A percentile compares a stretch with the other conserved stretches of the same genome.
Evolutionary conservation across 2,888 invertebrate species (phyloP).

Genomic region (Drosophila nr. perissopoda): DNA sequence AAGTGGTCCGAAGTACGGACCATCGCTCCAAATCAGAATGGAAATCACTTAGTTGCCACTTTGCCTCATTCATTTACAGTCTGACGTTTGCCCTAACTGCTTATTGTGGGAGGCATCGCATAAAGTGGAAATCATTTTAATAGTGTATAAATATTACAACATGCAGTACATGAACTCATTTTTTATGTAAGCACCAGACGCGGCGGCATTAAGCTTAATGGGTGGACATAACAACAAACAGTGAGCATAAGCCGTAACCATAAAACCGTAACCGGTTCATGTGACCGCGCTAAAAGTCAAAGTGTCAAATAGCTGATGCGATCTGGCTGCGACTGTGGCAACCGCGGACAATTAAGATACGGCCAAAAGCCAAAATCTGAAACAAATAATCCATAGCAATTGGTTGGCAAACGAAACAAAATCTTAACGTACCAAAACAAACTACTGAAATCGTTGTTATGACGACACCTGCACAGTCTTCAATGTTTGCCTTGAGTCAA

Average conservation of each 20-base stretch:
- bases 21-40: slow-evolving; percentile 48
- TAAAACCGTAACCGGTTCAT: slow-evolving; percentile 62
- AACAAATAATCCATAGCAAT: slow-evolving; percentile 32
- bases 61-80: slow-evolving; percentile 41
- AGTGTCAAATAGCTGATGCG: slow-evolving; percentile 65
- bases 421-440: slow-evolving; percentile 16
- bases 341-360: slow-evolving; percentile 55
- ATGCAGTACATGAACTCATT: slow-evolving; percentile 62
- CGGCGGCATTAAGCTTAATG: slow-evolving; percentile 59
- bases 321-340: slow-evolving; percentile 37
- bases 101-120: slow-evolving; percentile 6
- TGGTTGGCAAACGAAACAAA: slow-evolving; percentile 27
- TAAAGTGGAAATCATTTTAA: slow-evolving; percentile 52
- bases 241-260: slow-evolving; percentile 35
- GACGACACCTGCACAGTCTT: slow-evolving; percentile 22
- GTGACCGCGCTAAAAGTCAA: slow-evolving; percentile 60
- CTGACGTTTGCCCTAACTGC: slow-evolving; percentile 8
- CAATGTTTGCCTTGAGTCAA: background rate
- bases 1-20: slow-evolving; percentile 2
- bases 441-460: slow-evolving; percentile 9
- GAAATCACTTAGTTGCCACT: slow-evolving; percentile 43
- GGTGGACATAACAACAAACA: slow-evolving; percentile 46
- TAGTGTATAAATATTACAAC: slow-evolving; percentile 54
- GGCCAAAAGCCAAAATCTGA: slow-evolving; percentile 36
- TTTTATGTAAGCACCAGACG: slow-evolving; percentile 68